Base-by-base conservation (phyloP, 2,113 vertebrate genomes). In the Prietella phreatophila region DNA sequence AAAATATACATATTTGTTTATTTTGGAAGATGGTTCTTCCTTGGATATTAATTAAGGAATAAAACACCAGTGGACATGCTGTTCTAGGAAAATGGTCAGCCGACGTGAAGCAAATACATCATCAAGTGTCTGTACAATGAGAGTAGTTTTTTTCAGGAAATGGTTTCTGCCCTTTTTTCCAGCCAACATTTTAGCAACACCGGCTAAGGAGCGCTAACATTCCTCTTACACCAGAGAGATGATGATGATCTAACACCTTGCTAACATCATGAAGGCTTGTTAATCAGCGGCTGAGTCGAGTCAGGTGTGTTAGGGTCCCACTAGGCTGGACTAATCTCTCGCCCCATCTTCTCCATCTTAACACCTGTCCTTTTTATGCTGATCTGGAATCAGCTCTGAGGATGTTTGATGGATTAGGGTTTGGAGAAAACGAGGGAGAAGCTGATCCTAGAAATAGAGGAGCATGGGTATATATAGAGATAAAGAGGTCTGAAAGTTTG, bases 311-410 rank as follows among this genome's bases (percentile, higher is more conserved):
- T 15, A 55, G 27, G 15, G 9, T 84, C 47, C 83, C 47, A 8
- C 83, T 15, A 84, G 63, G 50, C 83, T 71, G 25, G 39, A 71
- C 56, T 84, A 56, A 73, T 82, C 80, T 27, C 33, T 17, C 5
- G 55, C 30, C 20, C 19, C 20, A 27, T 25, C 22, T 61, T 20
- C 33, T 75, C 53, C 50, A 58, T 30, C 33, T 50, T 75, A 33
- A 71, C 27, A 36, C 50, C 69, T 60, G 53, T 85, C 69, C 15
- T 60, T 27, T 76, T 60, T 36, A 27, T 33, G 6, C 47, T 39
- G 65, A 55, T 71, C 47, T 36, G 47, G 17, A 56, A 13, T 33
- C 65, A 55, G 83, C 20, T 85, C n/a, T 58, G n/a, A 47, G 42
- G 69, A 75, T 4, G 55, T 39, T 30, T 58, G 33, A 47, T 76